Base-by-base conservation (phyloP, 2,113 vertebrate genomes). In the Chaetura pelagica region DNA sequence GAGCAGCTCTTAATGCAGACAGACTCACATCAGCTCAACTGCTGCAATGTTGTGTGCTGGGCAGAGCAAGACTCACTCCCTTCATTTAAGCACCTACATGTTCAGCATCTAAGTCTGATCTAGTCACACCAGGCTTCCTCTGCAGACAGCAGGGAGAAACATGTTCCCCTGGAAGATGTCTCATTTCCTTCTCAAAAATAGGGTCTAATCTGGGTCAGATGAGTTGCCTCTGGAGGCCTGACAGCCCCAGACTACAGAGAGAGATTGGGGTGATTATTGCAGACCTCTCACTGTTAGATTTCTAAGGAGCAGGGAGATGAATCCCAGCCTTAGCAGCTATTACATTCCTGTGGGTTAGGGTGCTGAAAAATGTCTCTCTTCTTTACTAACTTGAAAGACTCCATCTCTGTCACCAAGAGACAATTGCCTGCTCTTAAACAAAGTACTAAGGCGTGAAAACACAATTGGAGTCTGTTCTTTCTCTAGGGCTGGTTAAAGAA, bases 391-490 rank as follows among this genome's bases (percentile, higher is more conserved):
- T 80, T 92, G 90, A 97, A 94, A 95, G 90, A 63, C 85, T 90
- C 84, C 82, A 59, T 89, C 59, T 69, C 86, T 87, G 75, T 96
- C 79, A 88, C 85, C 24, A 7, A 85, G 82, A 94, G 79, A 92
- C 85, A 84, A 93, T 96, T 97, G 94, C 92, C 88, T 97, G 92
- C 95, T 88, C 88, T 94, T 96, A 97, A 93, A 95, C 89, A 74
- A 93, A 96, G 94, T 88, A 71, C 76, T 55, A 95, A 95, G 85
- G 83, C 94, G 95, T 95, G 90, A 97, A 96, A 97, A 93, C 54
- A 92, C 57, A 82, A 72, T 78, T 80, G 2, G 5, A 94, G 61
- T 8, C 84, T 94, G 85, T 67, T 92, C 92, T 84, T 97, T 92
- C 90, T 6, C 29, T 67, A 66, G 92, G 82, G 72, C 71, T 96